These are phyloP conservation scores for Globodera ellingtonae DNA, from an alignment of 1,140 invertebrate species.

Conservation along the genomic window DNA sequence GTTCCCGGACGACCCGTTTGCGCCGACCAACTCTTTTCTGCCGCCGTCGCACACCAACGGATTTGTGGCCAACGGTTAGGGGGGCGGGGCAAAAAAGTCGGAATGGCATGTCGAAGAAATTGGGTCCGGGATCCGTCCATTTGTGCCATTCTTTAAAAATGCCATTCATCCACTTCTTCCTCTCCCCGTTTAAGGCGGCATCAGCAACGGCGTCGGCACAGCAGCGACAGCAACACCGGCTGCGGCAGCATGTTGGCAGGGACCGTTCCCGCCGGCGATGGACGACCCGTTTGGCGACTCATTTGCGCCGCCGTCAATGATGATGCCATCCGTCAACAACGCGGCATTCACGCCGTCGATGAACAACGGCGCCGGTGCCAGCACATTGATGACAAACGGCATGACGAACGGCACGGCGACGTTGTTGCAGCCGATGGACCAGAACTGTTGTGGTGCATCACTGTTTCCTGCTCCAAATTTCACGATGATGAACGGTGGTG, in stretches of 20 bases:
- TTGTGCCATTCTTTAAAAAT: no score
- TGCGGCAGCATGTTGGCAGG: background rate
- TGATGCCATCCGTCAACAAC: conserved; percentile 27
- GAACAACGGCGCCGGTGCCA: no score
- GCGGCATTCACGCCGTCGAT: conserved; percentile 15
- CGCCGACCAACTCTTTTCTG: background rate
- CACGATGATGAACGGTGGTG: background rate
- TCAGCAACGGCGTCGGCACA: background rate
- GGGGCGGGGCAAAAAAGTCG: no score
- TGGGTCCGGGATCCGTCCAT: no score
- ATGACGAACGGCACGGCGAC: background rate
- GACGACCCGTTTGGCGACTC: conserved; percentile 59
- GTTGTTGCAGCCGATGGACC: background rate
- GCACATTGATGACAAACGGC: background rate
- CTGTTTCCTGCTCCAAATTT: conserved; percentile 16
- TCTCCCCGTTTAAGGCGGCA: background rate
- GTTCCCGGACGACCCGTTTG: conserved; percentile 16
- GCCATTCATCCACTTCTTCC: no score
- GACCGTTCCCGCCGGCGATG: conserved; percentile 16
- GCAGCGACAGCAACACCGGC: no score
- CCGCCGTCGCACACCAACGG: no score
- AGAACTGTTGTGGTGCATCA: background rate
- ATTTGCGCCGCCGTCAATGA: conserved; percentile 25
- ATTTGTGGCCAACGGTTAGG: no score
- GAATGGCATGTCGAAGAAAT: no score